These are phyloP conservation scores for Matsumyia berberina DNA, from an alignment of 2,888 invertebrate species.

Conservation along the genomic window DNA sequence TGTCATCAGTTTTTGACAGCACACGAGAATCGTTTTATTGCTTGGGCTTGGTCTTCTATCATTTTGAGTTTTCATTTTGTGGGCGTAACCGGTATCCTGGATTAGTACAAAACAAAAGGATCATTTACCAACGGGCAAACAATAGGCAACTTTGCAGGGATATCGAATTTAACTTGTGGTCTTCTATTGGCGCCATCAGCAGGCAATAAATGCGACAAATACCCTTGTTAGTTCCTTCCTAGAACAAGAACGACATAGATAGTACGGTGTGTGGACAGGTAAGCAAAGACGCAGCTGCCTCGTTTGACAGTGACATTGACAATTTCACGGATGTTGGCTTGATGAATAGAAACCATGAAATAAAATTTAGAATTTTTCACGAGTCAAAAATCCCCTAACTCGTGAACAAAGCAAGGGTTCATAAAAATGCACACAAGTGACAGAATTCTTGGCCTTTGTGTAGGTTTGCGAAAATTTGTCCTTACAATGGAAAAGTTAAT, in stretches of 20 bases:
- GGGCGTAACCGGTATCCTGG: constrained; percentile 40
- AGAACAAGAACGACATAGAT: background rate
- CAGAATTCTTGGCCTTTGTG: background rate
- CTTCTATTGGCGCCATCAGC: constrained; percentile 52
- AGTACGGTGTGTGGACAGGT: constrained; percentile 12
- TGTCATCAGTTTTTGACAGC: constrained; percentile 32
- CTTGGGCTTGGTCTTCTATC: background rate
- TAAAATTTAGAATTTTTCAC: constrained; percentile 10
- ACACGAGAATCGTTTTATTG: constrained; percentile 2
- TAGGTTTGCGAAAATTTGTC: background rate
- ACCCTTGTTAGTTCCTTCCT: background rate
- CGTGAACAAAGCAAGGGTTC: constrained; percentile 25
- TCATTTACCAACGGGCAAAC: background rate
- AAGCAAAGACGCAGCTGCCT: background rate
- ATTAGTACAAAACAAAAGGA: constrained; percentile 33
- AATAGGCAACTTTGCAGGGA: constrained; percentile 1
- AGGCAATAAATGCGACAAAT: constrained; percentile 5
- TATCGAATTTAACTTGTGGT: constrained; percentile 26
- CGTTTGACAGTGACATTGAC: background rate
- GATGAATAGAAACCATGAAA: background rate
- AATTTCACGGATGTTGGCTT: background rate
- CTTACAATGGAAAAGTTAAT: background rate
- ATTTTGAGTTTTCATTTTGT: background rate
- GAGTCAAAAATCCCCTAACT: background rate
- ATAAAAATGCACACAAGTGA: constrained; percentile 7